Percentiles rank a stretch among this genome's conserved stretches.
Evolutionary conservation across 2,113 vertebrate species (phyloP).

Genomic region (Myotis davidii): DNA sequence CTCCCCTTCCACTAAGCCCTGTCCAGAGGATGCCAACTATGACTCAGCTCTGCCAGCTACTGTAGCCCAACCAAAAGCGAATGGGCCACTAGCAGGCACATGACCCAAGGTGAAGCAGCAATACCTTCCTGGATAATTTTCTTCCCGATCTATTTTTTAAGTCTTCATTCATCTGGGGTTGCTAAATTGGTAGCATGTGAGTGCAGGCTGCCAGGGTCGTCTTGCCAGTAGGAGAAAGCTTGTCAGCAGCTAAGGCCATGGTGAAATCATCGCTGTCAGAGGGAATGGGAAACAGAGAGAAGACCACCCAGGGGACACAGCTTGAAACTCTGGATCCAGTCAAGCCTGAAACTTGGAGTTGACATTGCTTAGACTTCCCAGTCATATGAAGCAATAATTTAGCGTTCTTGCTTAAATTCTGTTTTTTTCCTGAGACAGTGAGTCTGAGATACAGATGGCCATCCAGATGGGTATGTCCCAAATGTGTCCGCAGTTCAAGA

Average conservation of each 20-base stretch:
- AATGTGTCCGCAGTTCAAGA: background rate
- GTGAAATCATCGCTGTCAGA: background rate
- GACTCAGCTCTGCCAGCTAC: accelerated
- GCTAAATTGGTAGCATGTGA: background rate
- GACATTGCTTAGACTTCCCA: background rate
- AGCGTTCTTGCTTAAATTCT: background rate
- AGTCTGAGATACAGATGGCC: background rate
- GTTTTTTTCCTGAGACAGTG: background rate
- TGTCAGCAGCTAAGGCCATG: background rate
- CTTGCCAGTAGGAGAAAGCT: background rate
- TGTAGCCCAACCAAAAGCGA: background rate
- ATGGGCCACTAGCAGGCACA: background rate
- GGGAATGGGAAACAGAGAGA: background rate
- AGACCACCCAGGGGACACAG: background rate
- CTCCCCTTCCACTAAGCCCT: background rate
- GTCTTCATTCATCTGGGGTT: background rate
- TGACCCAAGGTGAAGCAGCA: background rate
- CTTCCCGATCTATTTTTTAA: background rate
- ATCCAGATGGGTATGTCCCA: background rate
- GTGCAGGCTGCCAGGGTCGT: background rate
- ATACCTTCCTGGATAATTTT: background rate
- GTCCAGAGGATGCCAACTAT: background rate
- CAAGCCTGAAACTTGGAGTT: background rate
- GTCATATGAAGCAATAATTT: background rate
- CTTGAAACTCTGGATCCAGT: background rate